phyloP scores from a whole-genome alignment of 2,888 invertebrate species.

The Ethmia dodecea region DNA sequence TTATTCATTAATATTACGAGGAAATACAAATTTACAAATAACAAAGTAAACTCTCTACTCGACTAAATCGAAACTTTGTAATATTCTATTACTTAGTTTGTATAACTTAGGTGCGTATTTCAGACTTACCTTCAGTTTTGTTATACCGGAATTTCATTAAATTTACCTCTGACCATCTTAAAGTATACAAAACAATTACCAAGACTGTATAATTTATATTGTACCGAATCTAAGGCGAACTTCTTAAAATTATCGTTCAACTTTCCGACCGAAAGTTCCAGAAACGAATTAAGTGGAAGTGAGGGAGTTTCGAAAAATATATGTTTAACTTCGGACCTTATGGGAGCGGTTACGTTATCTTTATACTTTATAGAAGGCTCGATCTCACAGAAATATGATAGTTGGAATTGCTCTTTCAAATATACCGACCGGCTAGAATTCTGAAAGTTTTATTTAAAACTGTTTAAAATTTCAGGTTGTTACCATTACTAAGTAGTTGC shows the following conservation, averaged over 20 bases:
- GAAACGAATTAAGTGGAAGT: slow-evolving; percentile 37
- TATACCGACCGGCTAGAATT: no score
- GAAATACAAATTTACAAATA: no score
- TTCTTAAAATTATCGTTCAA: slow-evolving; percentile 45
- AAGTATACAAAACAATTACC: slow-evolving; percentile 30
- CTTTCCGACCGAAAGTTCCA: slow-evolving; percentile 34
- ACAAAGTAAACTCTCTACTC: no score
- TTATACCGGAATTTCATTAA: slow-evolving; percentile 20
- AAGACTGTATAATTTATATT: slow-evolving; percentile 33
- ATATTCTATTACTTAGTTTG: slow-evolving; percentile 1
- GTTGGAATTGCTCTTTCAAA: slow-evolving; percentile 1
- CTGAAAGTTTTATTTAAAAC: no score
- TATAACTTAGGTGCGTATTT: not conserved
- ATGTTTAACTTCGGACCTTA: slow-evolving; percentile 19
- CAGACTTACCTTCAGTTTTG: not conserved
- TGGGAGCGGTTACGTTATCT: slow-evolving; percentile 18
- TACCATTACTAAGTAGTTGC: no score
- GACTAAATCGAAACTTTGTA: slow-evolving; percentile 1
- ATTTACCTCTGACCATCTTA: slow-evolving; percentile 21
- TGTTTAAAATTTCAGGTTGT: no score
- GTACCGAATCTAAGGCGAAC: slow-evolving; percentile 30
- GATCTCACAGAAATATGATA: slow-evolving; percentile 4
- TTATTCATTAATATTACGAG: no score
- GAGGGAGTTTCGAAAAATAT: slow-evolving; percentile 34
- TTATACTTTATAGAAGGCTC: slow-evolving; percentile 1